Evolutionary conservation across 2,113 vertebrate genomes (phyloP).

Genomic region (Saccopteryx bilineata): DNA sequence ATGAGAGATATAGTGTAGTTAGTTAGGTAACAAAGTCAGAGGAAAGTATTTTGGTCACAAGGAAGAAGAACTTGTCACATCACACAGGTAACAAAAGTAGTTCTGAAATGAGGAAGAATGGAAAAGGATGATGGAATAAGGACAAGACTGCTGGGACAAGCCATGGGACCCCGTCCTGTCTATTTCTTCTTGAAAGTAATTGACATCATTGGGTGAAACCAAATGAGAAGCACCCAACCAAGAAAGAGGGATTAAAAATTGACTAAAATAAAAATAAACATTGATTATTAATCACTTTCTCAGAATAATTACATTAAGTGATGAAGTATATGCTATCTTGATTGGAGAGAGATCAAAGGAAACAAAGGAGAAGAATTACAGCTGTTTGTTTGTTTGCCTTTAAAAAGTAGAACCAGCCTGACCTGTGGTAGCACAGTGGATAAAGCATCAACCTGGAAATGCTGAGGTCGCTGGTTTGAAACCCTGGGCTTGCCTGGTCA

Average conservation of each 20-base stretch:
- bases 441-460: no score
- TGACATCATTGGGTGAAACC: not conserved
- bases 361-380: not conserved
- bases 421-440: no score
- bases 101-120: not conserved
- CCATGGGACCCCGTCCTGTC: not conserved
- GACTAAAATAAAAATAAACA: not conserved
- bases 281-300: not conserved
- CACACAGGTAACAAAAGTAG: not conserved
- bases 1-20: not conserved
- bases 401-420: not conserved
- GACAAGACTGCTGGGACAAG: not conserved
- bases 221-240: not conserved
- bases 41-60: not conserved
- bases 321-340: not conserved
- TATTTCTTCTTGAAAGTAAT: not conserved
- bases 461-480: no score
- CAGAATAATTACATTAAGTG: not conserved
- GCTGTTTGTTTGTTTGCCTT: not conserved
- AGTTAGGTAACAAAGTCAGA: not conserved
- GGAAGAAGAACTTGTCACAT: not conserved
- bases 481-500: no score
- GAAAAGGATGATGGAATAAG: not conserved
- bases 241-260: not conserved
- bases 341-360: not conserved